Evolutionary conservation across 2,797 vertebrate genomes (phyloP), one percentile per base, ranked within the genome.

Genomic region (Phrynocephalus guinanensis): DNA sequence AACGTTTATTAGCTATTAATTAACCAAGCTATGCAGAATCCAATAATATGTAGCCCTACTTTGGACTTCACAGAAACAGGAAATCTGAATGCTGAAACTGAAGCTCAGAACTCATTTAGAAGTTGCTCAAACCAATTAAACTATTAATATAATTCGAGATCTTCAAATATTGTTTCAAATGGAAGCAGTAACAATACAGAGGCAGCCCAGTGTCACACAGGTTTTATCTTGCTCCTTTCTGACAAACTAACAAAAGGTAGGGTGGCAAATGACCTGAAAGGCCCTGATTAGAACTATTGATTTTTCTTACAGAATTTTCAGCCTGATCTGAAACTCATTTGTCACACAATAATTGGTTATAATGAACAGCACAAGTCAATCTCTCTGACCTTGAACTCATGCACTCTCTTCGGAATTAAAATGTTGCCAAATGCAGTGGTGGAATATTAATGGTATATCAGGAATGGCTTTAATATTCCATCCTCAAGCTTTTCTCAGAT

Each of bases 231-330:
- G 94, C 94, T 96, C 95, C 95, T 95, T 94, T 94, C 96, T 96
- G 96, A 97, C 95, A 95, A 94, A 96, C 95, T 96, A 96, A 97
- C 97, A 97, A 97, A 97, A 97, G 97, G 96, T 96, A 96, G 94
- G 90, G 93, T 94, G 90, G 95, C 95, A 96, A 95, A 96, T 95
- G 96, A 96, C 96, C 96, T 97, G 97, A 97, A 97, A 97, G 96
- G 95, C 95, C 95, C 96, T 97, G 97, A 98, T 97, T 96, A 97
- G 92, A 96, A 95, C 94, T 98, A 98, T 98, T 97, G 98, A 98
- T 98, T 98, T 98, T 97, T 95, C 91, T 95, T 96, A 95, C 95
- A 95, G 96, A 97, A 97, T 97, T 97, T 97, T 97, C 96, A 97
- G 96, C 92, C 94, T 96, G 96, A 97, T 97, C 96, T 97, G 96